Conservation (phyloP, 2,888 invertebrate genomes). For the Helleia helle region DNA sequence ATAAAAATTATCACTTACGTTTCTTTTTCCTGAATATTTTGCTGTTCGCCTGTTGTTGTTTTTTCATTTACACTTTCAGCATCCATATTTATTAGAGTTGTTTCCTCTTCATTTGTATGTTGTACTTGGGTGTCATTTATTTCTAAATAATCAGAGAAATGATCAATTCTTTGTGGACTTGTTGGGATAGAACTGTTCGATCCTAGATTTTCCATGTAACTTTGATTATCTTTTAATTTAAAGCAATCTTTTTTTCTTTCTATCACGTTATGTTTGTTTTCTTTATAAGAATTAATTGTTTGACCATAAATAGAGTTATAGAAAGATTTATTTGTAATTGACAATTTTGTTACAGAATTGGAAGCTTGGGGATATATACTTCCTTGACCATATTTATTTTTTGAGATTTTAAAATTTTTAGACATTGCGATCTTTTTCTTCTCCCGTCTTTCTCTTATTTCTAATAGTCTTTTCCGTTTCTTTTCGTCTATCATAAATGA, state of each 20-base stretch:
- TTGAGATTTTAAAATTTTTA: slow-evolving; percentile 45
- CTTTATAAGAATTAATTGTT: neutral
- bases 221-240: neutral
- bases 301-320: slow-evolving; percentile 62
- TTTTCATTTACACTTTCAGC: too few relatives aligned
- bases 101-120: slow-evolving; percentile 21
- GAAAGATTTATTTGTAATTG: slow-evolving; percentile 61
- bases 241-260: neutral
- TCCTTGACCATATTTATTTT: slow-evolving; percentile 40
- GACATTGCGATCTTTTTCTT: slow-evolving; percentile 44
- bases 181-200: neutral
- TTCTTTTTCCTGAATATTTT: too few relatives aligned
- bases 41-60: too few relatives aligned
- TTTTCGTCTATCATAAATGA: slow-evolving; percentile 49
- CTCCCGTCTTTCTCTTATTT: slow-evolving; percentile 53
- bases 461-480: slow-evolving; percentile 49
- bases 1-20: too few relatives aligned
- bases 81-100: neutral
- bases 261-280: slow-evolving; percentile 21
- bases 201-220: neutral
- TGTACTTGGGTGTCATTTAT: slow-evolving; percentile 14
- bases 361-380: slow-evolving; percentile 42
- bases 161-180: neutral
- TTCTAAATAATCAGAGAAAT: neutral
- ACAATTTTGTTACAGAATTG: slow-evolving; percentile 57